A percentile compares a stretch with the other conserved stretches of the same genome.
These are phyloP conservation scores for Scaptomyza hsui DNA, from an alignment of 1,140 invertebrate species.

Conservation along the genomic window DNA sequence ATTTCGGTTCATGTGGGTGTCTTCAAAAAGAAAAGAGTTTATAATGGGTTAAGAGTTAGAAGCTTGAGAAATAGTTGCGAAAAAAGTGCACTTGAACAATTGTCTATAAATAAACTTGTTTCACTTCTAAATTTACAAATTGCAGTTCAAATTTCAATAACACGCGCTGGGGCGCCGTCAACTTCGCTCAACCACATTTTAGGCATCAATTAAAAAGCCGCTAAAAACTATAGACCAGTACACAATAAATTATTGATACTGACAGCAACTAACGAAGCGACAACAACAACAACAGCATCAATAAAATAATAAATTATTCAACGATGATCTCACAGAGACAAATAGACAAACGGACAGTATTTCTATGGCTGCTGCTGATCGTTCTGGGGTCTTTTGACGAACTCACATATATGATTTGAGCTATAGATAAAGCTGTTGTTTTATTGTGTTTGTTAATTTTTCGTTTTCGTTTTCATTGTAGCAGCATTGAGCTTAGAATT, in stretches of 20 bases:
- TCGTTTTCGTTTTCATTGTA: slow-evolving; percentile 36
- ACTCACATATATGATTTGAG: slow-evolving; percentile 31
- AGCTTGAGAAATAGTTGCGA: slow-evolving; percentile 7
- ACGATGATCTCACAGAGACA: slow-evolving; percentile 63
- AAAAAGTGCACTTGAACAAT: slow-evolving; percentile 41
- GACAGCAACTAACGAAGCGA: slow-evolving; percentile 30
- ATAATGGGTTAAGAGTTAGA: slow-evolving; percentile 47
- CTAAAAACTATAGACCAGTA: slow-evolving; percentile 40
- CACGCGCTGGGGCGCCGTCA: slow-evolving; percentile 50
- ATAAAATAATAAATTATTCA: slow-evolving; percentile 63
- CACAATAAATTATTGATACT: slow-evolving; percentile 56
- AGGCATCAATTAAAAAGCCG: slow-evolving; percentile 71
- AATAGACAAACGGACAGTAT: slow-evolving; percentile 13
- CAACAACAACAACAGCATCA: slow-evolving; percentile 24
- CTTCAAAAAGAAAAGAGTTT: slow-evolving; percentile 13
- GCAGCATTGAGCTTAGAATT: slow-evolving; percentile 32
- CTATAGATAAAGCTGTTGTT: slow-evolving; percentile 39
- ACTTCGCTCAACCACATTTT: slow-evolving; percentile 65
- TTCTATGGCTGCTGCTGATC: slow-evolving; percentile 53
- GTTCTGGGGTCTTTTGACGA: slow-evolving; percentile 35
- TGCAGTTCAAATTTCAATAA: slow-evolving; percentile 53
- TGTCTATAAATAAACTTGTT: slow-evolving; percentile 48
- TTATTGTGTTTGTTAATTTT: slow-evolving; percentile 29
- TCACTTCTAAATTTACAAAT: slow-evolving; percentile 59
- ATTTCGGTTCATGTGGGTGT: slow-evolving; percentile 31